Conservation (phyloP, 1,140 invertebrate species). For the Dryas iulia region DNA sequence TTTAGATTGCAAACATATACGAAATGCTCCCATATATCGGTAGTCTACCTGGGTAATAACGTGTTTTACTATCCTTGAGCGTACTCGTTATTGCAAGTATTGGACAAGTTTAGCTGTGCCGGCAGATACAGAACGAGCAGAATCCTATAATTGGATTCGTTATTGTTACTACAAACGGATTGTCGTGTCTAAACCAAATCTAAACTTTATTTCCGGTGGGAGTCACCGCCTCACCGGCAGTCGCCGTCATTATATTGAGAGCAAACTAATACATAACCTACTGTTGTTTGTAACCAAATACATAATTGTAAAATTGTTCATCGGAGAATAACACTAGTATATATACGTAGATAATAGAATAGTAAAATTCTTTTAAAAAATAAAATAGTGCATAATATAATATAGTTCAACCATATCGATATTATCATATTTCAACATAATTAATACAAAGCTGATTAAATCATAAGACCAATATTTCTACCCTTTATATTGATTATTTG, state of each 20-base stretch:
- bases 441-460: too few species aligned
- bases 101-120: slow-evolving; percentile 23
- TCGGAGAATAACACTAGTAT: too few species aligned
- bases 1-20: too few species aligned
- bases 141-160: slow-evolving; percentile 62
- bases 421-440: too few species aligned
- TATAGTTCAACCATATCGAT: too few species aligned
- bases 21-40: neutral
- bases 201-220: slow-evolving; percentile 69
- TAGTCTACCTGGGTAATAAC: slow-evolving; percentile 2
- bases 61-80: neutral
- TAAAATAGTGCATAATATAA: too few species aligned
- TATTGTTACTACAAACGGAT: slow-evolving; percentile 64
- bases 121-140: slow-evolving; percentile 20
- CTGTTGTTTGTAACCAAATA: slow-evolving; percentile 50
- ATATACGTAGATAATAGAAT: too few species aligned
- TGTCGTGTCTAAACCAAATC: slow-evolving; percentile 73
- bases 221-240: slow-evolving; percentile 33
- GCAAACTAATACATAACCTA: slow-evolving; percentile 46
- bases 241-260: slow-evolving; percentile 47
- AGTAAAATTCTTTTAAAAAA: too few species aligned
- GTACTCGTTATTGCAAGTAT: slow-evolving; percentile 22
- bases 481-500: too few species aligned
- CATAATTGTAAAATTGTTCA: neutral
- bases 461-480: too few species aligned